Evolutionary conservation across 2,797 vertebrate species (phyloP).

Genomic region (Lithobates pipiens): DNA sequence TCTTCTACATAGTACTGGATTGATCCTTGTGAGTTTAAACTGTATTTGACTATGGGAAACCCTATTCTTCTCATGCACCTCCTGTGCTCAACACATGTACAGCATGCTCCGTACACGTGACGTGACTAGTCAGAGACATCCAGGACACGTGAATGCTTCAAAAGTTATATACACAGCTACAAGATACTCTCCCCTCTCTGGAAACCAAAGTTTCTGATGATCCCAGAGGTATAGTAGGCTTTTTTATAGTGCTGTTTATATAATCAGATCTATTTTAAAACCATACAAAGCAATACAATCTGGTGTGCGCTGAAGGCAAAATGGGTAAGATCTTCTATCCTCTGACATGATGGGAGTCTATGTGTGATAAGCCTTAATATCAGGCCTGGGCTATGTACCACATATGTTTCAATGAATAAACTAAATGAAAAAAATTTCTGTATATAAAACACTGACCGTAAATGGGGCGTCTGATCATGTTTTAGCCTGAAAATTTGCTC

Average conservation of each 20-base stretch:
- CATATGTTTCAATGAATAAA: not conserved
- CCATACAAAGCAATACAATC: slow-evolving; percentile 5
- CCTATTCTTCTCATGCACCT: slow-evolving; percentile 3
- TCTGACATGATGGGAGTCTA: not conserved
- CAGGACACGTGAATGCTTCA: not conserved
- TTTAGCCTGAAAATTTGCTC: not conserved
- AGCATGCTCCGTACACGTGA: slow-evolving; percentile 2
- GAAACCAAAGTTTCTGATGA: not conserved
- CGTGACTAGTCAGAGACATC: not conserved
- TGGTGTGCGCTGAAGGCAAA: not conserved
- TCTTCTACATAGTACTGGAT: slow-evolving; percentile 25
- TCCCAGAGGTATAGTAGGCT: slow-evolving; percentile 27
- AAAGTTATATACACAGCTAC: slow-evolving; percentile 17
- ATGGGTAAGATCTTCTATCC: not conserved
- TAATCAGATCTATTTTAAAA: slow-evolving; percentile 19
- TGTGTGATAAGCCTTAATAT: not conserved
- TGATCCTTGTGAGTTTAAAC: slow-evolving; percentile 30
- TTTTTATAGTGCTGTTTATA: slow-evolving; percentile 21
- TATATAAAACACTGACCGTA: not conserved
- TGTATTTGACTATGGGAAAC: not conserved
- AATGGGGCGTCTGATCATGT: not conserved
- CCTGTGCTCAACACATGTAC: slow-evolving; percentile 6
- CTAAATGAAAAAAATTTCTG: too few relatives aligned
- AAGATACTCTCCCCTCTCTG: not conserved
- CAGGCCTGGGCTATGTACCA: not conserved